Evolutionary conservation across 53 echinoderm and acorn worm genomes (phyloP), one percentile per base, ranked within the genome.

Genomic region (Temnopleurus reevesii): DNA sequence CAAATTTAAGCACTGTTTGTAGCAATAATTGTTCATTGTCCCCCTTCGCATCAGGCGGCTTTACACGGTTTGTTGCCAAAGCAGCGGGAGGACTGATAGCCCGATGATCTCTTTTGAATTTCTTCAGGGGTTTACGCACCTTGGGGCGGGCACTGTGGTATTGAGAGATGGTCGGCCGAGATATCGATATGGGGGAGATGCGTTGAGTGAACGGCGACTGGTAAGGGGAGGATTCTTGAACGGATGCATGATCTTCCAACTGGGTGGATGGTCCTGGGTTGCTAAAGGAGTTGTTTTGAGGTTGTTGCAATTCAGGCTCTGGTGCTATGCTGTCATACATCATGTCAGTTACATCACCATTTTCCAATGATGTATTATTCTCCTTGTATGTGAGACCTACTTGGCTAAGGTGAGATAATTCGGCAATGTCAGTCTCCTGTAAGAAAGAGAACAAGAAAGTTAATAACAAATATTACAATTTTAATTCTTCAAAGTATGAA

Each of bases 331-430:
- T 66, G 10, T 87, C 88, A 66, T 66, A 87, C n/a, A 87, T 53
- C 71, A 87, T 87, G 23, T 87, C 88, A 28, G 88, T 4, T 28
- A 66, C 61, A 60, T 87, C 88, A 53, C 88, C 88, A 66, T 87
- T 87, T 35, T 66, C 88, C 46, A 86, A 2, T 24, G 86, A 46
- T 19, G 44, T 86, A 17, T 57, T 33, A 24, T 86, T 61, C 2
- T 34, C 23, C 38, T 61, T 58, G 41, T 58, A 58, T 9, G 4
- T 6, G 10, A 15, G n/a, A 10, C 57, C 24, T 27, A 81, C 86
- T 61, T 86, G 86, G 28, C 59, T 86, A 24, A 86, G 29, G 17
- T 29, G 79, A 49, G 83, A 55, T 23, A 55, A 56, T 24, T 61
- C 86, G 4, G 38, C 21, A 23, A 85, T 58, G 44, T 85, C 86